Percentiles rank a stretch among this genome's conserved stretches.
Evolutionary conservation across 2,113 vertebrate genomes (phyloP).

Genomic region (Hippopotamus amphibius): DNA sequence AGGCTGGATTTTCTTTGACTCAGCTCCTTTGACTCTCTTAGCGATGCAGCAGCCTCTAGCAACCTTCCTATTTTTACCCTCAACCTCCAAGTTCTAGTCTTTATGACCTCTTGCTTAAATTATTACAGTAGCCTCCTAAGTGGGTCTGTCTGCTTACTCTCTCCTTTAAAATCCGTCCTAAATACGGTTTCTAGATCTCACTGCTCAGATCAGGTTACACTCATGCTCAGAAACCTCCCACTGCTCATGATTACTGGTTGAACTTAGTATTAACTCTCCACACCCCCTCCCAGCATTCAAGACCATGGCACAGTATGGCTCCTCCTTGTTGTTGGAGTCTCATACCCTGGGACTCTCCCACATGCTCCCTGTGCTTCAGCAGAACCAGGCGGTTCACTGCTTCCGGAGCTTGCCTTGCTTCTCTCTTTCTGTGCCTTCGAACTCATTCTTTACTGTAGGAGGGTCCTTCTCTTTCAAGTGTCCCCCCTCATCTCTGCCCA

Average conservation of each 20-base stretch:
- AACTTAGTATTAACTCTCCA: not conserved
- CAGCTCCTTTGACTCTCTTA: not conserved
- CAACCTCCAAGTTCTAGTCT: not conserved
- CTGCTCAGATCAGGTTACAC: not conserved
- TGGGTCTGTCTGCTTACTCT: not conserved
- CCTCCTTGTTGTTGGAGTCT: not conserved
- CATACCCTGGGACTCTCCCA: not conserved
- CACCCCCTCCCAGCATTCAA: not conserved
- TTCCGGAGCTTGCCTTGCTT: not conserved
- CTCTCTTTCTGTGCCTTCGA: not conserved
- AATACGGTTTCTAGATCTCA: not conserved
- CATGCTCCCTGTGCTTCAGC: not conserved
- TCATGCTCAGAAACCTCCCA: not conserved
- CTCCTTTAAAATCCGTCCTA: not conserved
- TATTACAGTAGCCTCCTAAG: too few relatives aligned
- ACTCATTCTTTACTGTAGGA: not conserved
- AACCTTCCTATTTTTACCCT: not conserved
- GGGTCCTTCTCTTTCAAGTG: not conserved
- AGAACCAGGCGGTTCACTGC: not conserved
- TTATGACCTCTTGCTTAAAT: not conserved
- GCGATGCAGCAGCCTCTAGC: not conserved
- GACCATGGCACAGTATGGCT: not conserved
- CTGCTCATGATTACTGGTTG: not conserved
- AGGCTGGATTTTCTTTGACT: not conserved
- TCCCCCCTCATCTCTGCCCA: not conserved